Base-by-base conservation (phyloP, 1,140 invertebrate genomes). In the Drosophila athabasca region DNA sequence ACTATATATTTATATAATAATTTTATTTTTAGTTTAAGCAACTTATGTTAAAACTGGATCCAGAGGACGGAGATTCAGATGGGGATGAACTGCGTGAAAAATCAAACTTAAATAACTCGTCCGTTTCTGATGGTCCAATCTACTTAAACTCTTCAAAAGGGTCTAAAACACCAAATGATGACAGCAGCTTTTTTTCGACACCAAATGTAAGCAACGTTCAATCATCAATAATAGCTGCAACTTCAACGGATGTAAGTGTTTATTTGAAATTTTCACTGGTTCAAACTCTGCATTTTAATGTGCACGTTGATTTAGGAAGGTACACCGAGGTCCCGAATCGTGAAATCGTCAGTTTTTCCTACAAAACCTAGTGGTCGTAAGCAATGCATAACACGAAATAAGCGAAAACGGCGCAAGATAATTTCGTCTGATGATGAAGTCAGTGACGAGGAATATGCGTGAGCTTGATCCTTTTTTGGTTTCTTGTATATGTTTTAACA, bases 11-110 rank as follows among this genome's bases (percentile, higher is more conserved):
- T 6, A 50, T 48, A 50, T 26, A 0, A 24, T 7, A 13, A 31
- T 62, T 44, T 52, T 5, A 13, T 50, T 70, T 62, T 92, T 93
- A 96, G 95, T 97, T 98, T 87, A 97, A 97, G 88, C 95, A 96
- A 78, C 91, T 97, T 22, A 98, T 98, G 95, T 92, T 97, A 46
- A 96, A 95, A 91, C 95, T 97, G 60, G 97, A 98, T 92, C 96
- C 96, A 2, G 95, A 96, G 67, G 97, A 97, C 83, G 94, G 94
- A 6, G 96, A 97, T 70, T 91, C 90, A 6, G 90, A 91, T 58
- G 96, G 96, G 4, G 95, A 96, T 46, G 95, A 94, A 79, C 57
- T 71, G 9, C 68, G 48, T 3, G 89, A 91, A 9, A 91, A 91
- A 67, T 72, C 75, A 7, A 85, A 80, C 54, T 22, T 88, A n/a